Base-by-base conservation (phyloP, 2,113 vertebrate species). In the Dromas ardeola region DNA sequence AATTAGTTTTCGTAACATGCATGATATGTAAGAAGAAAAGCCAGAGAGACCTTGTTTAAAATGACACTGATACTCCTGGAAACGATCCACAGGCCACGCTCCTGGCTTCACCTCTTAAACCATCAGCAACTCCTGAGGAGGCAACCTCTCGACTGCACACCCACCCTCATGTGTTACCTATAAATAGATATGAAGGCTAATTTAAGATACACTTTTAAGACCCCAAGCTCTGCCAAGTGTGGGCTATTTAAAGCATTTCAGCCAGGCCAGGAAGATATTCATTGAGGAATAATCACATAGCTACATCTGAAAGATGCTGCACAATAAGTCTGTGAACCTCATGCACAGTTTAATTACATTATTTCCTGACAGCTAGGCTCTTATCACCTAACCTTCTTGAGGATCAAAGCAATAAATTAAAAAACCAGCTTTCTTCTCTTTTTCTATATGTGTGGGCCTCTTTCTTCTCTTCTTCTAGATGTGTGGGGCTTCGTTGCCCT, bases 301-400 rank as follows among this genome's bases (percentile, higher is more conserved):
- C 36, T 71, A 32, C 36, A 65, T 47, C 58, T 80, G 59, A 91
- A 94, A 93, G 49, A 86, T 86, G 53, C 66, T 70, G 20, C 78
- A 85, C 40, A 85, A 1, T 86, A 88, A 81, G 58, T 81, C 78
- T 93, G 74, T 86, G 84, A 89, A 87, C 62, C 47, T 95, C 63
- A 69, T 34, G 29, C 30, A 70, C 26, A 76, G 71, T 52, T 93
- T 93, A 91, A 93, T 73, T 88, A 65, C 49, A 80, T 70, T 81
- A 85, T 85, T 95, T 95, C 89, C 84, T 93, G 89, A 80, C 50
- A 94, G 62, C 26, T 40, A 96, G 14, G 74, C 47, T 90, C 47
- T 71, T 94, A 82, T 30, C 78, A 94, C 50, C 81, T 90, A 82
- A 73, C 11, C 18, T 65, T 94, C 61, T 21, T 18, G 23, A 86